Base-by-base conservation (phyloP, 2,797 vertebrate species). In the Xenops minutus region DNA sequence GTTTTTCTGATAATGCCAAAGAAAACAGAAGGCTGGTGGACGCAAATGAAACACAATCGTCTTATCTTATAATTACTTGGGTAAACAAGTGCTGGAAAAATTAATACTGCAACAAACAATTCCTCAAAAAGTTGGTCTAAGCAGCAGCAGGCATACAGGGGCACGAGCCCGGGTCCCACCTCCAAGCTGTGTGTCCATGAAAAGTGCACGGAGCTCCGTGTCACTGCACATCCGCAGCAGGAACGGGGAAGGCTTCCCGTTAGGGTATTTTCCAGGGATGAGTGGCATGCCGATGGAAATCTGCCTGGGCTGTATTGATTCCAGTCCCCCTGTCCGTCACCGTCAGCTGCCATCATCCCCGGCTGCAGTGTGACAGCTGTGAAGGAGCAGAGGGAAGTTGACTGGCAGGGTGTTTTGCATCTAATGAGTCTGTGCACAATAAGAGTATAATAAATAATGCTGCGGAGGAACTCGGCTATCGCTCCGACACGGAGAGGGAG, bases 361-460 rank as follows among this genome's bases (percentile, higher is more conserved):
- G 12, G 95, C 88, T 95, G 97, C 95, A 29, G 73, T 1, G 0
- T 95, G 97, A 97, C 97, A 97, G 97, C 96, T 93, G 95, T 89
- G 92, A 86, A 92, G 85, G 91, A 97, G 95, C 71, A 30, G 14
- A 8, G 32, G 63, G 32, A 90, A 89, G 93, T n/a, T 97, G 97
- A 97, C 80, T 97, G 97, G 97, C 97, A 97, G 97, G 86, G 88
- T 44, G 88, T 93, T 96, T 88, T 64, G 91, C 87, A 94, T 94
- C 92, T 93, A 97, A 97, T 95, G 97, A 97, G 96, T 32, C 88
- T 59, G 95, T 69, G 92, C 80, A 94, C 94, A 96, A 84, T 85
- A n/a, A 90, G 67, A 66, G 81, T 64, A 67, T 77, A 88, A 86
- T 62, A 94, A 97, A 89, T 71, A 91, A 69, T 3, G 72, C 96